A percentile compares a stretch with the other conserved stretches of the same genome.
Conservation (phyloP, 2,113 vertebrate species). For the Lates calcarifer region DNA sequence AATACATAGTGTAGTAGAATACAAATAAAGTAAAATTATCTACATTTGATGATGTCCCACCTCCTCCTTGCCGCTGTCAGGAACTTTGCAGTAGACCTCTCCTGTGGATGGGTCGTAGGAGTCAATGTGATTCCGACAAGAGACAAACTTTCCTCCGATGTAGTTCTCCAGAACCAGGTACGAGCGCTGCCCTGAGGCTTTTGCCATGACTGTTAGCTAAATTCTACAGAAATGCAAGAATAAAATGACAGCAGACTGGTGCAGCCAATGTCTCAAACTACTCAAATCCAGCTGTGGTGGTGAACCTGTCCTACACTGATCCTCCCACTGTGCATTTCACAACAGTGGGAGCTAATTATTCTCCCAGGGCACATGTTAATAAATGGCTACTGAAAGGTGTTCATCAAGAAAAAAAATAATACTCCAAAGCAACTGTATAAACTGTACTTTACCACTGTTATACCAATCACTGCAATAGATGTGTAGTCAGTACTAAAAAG, state of each 20-base stretch:
- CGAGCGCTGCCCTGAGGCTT: slow-evolving; percentile 73
- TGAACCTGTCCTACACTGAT: not conserved
- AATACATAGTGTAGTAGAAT: not conserved
- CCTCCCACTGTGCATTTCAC: slow-evolving; percentile 42
- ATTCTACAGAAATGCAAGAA: not conserved
- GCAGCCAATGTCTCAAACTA: not conserved
- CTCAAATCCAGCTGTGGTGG: not conserved
- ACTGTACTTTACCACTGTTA: not conserved
- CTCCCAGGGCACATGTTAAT: not conserved
- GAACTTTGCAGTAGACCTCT: slow-evolving; percentile 92
- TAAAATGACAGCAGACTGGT: not conserved
- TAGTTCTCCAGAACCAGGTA: slow-evolving; percentile 92
- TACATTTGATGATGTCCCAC: slow-evolving; percentile 77
- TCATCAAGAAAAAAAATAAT: too few species aligned
- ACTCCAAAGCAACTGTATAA: too few species aligned
- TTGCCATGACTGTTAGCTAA: slow-evolving; percentile 33
- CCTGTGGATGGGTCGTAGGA: slow-evolving; percentile 93
- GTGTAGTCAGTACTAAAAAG: not conserved
- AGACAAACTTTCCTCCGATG: slow-evolving; percentile 91
- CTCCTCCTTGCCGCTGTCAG: slow-evolving; percentile 92
- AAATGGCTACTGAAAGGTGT: not conserved
- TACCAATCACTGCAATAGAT: not conserved
- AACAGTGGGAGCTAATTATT: slow-evolving; percentile 21
- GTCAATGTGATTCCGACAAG: slow-evolving; percentile 88
- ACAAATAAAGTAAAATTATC: not conserved